These are phyloP conservation scores for Bos javanicus DNA, from an alignment of 2,113 vertebrate species.

Conservation along the genomic window DNA sequence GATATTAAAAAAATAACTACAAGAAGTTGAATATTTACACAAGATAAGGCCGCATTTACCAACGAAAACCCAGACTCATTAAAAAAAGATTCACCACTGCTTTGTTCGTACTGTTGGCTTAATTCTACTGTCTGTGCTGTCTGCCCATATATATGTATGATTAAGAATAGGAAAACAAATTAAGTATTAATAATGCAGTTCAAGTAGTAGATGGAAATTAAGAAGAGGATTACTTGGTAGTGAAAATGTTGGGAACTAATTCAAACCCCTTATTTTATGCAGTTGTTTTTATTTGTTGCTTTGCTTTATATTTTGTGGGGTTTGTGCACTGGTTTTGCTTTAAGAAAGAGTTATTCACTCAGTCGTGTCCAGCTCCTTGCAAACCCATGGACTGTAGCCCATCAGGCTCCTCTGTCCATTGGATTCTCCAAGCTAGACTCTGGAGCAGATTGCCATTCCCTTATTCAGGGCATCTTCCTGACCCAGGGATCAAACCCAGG, in stretches of 20 bases:
- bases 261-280: not conserved
- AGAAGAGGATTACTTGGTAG: not conserved
- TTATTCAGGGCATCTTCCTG: not conserved
- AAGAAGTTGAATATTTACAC: not conserved
- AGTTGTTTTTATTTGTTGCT: not conserved
- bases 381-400: not conserved
- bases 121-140: not conserved
- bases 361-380: not conserved
- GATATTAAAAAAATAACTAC: not conserved
- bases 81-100: not conserved
- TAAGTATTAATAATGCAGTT: slow-evolving; percentile 43
- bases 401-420: not conserved
- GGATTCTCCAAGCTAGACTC: not conserved
- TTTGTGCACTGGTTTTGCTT: not conserved
- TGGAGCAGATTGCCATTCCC: not conserved
- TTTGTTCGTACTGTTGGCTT: not conserved
- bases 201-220: not conserved
- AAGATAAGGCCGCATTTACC: not conserved
- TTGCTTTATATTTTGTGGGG: not conserved
- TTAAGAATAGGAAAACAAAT: slow-evolving; percentile 36
- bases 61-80: slow-evolving; percentile 2
- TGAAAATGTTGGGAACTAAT: not conserved
- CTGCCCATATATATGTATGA: not conserved
- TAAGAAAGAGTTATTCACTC: not conserved
- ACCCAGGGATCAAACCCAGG: not conserved